These are phyloP conservation scores for Acanthococcus lagerstroemiae DNA, from an alignment of 2,888 invertebrate genomes.

Conservation along the genomic window DNA sequence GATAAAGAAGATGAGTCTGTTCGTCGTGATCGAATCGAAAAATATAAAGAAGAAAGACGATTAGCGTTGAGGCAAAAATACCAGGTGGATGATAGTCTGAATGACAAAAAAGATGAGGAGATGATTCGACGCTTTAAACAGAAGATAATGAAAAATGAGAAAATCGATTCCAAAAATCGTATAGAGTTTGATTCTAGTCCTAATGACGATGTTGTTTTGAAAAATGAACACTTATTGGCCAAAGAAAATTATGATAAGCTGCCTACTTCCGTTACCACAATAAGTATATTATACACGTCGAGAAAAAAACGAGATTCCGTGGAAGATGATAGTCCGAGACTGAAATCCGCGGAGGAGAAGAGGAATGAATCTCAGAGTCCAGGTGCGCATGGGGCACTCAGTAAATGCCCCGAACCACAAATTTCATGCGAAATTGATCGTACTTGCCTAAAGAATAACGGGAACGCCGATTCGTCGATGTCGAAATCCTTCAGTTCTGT, in stretches of 20 bases:
- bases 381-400: neutral
- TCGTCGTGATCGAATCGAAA: conserved; percentile 38
- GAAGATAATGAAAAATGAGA: conserved; percentile 22
- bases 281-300: conserved; percentile 37
- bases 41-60: conserved; percentile 78
- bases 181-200: conserved; percentile 9
- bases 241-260: neutral
- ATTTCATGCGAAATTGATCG: neutral
- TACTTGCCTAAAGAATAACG: neutral
- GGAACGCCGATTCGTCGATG: neutral
- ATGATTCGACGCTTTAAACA: conserved; percentile 49
- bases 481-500: conserved; percentile 9
- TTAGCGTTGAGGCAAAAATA: conserved; percentile 76
- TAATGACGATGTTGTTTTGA: neutral
- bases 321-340: neutral
- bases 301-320: conserved; percentile 20
- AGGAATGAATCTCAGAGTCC: neutral
- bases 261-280: conserved; percentile 33
- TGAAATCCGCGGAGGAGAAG: neutral
- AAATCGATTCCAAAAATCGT: neutral
- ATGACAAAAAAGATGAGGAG: conserved; percentile 44
- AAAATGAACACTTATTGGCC: neutral
- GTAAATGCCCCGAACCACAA: too few species aligned
- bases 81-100: conserved; percentile 49
- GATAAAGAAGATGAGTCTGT: conserved; percentile 34